Evolutionary conservation across 2,797 vertebrate genomes (phyloP).

Genomic region (Dromococcyx pavoninus): DNA sequence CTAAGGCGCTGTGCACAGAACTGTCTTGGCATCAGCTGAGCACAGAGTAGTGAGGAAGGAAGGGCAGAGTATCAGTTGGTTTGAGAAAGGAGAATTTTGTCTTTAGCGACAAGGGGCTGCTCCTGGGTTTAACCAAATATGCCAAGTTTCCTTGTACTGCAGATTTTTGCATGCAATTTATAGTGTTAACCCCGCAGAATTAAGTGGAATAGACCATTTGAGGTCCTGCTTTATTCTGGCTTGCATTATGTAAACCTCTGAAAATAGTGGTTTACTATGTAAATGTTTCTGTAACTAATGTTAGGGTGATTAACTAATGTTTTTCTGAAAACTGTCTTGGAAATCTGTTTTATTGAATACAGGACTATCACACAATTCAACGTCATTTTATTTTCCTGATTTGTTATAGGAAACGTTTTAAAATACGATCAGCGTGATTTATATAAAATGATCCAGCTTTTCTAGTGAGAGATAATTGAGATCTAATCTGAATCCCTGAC

Average conservation of each 20-base stretch:
- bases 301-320: slow-evolving; percentile 40
- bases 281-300: slow-evolving; percentile 53
- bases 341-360: slow-evolving; percentile 54
- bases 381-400: slow-evolving; percentile 37
- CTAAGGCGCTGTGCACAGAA: neutral
- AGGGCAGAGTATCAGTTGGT: neutral
- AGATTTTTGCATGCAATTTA: neutral
- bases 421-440: slow-evolving; percentile 67
- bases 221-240: slow-evolving; percentile 35
- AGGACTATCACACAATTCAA: slow-evolving; percentile 18
- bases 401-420: slow-evolving; percentile 64
- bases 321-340: slow-evolving; percentile 34
- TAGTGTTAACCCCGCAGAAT: neutral
- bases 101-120: neutral
- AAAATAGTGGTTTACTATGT: slow-evolving; percentile 66
- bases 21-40: slow-evolving; percentile 13
- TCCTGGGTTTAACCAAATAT: neutral
- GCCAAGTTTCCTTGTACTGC: neutral
- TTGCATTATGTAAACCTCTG: slow-evolving; percentile 50
- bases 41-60: neutral
- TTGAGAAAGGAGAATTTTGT: slow-evolving; percentile 21
- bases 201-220: neutral
- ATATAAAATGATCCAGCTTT: slow-evolving; percentile 62
- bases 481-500: slow-evolving; percentile 73
- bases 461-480: slow-evolving; percentile 68